These are phyloP conservation scores for Canis aureus DNA, from an alignment of 2,113 vertebrate species.

Conservation along the genomic window DNA sequence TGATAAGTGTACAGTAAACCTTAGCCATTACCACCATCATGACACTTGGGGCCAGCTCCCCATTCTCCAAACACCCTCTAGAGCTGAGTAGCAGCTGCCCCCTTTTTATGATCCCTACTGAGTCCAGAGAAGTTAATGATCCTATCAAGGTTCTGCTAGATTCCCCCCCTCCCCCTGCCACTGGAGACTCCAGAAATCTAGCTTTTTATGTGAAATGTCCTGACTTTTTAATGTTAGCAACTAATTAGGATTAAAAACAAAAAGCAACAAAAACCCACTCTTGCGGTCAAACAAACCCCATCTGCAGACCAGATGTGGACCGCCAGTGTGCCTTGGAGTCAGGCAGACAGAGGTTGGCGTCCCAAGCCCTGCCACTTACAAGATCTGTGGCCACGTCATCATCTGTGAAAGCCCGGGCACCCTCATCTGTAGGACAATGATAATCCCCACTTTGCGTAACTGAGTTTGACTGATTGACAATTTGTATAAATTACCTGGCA, in stretches of 20 bases:
- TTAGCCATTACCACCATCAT: not conserved
- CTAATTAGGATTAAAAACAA: slow-evolving; percentile 52
- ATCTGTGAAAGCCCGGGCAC: not conserved
- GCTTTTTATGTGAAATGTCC: not conserved
- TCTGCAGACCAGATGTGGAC: slow-evolving; percentile 56
- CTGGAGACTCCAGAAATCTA: slow-evolving; percentile 17
- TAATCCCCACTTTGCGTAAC: rapidly evolving
- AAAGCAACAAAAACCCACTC: not conserved
- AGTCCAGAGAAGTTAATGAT: not conserved
- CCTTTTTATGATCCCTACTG: not conserved
- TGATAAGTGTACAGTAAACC: not conserved
- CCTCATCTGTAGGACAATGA: not conserved
- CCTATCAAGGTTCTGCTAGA: not conserved
- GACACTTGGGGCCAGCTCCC: not conserved
- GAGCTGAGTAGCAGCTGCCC: not conserved
- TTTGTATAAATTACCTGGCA: not conserved
- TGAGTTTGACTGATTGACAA: not conserved
- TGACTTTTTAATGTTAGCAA: slow-evolving; percentile 47
- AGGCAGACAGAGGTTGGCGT: not conserved
- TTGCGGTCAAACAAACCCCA: slow-evolving; percentile 5
- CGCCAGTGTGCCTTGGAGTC: not conserved
- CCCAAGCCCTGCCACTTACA: not conserved
- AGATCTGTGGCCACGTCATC: not conserved
- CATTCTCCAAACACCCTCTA: not conserved
- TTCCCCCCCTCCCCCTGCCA: too few relatives aligned